Percentiles rank a stretch among this genome's conserved stretches.
Evolutionary conservation across 2,797 vertebrate species (phyloP).

Genomic region (Otolemur crassicaudatus): DNA sequence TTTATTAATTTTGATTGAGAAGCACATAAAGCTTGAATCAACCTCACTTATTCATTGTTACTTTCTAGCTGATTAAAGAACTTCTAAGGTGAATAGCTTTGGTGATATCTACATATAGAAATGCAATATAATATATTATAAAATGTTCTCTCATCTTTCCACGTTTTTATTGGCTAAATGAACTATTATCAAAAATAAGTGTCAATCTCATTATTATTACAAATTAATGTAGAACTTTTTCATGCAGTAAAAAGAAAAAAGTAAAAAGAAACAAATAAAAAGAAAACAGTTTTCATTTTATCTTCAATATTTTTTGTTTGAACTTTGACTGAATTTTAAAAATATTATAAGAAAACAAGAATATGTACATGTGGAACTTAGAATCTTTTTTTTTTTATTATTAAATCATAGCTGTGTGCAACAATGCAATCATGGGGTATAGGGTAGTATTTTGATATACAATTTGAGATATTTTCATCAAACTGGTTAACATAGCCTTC

Average conservation of each 20-base stretch:
- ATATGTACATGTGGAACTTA: neutral
- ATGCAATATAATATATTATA: neutral
- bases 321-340: neutral
- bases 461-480: no score
- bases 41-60: neutral
- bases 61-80: neutral
- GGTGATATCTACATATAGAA: neutral
- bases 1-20: neutral
- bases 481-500: no score
- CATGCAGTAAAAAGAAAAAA: neutral
- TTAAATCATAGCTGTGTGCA: no score
- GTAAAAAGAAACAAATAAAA: constrained; percentile 2
- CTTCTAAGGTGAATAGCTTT: neutral
- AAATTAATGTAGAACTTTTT: neutral
- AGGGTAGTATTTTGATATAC: no score
- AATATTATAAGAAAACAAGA: neutral
- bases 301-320: neutral
- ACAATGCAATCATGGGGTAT: no score
- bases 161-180: neutral
- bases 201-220: neutral
- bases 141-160: neutral
- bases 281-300: neutral
- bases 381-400: neutral
- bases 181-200: neutral
- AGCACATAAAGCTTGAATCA: neutral